These are phyloP conservation scores for Sphaerophoria rueppellii DNA, from an alignment of 2,888 invertebrate genomes.

Conservation along the genomic window DNA sequence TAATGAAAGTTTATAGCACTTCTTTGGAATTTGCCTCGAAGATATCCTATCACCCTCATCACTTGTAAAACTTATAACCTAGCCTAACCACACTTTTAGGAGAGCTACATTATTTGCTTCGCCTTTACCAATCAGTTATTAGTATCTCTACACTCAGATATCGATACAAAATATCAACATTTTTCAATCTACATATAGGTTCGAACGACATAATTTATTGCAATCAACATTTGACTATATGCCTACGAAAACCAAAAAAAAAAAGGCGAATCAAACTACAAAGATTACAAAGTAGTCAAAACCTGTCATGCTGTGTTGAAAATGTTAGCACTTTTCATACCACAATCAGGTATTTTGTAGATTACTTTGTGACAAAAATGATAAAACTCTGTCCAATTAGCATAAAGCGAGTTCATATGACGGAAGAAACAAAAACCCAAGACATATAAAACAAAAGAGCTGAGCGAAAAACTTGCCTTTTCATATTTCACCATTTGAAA, in stretches of 20 bases:
- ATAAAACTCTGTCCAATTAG: conserved; percentile 46
- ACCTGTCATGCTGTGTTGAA: conserved; percentile 42
- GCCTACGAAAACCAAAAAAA: not conserved
- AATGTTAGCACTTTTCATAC: conserved; percentile 31
- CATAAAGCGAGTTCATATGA: conserved; percentile 45
- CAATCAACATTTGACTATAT: conserved; percentile 18
- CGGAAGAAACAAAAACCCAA: conserved; percentile 45
- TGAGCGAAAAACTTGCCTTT: conserved; percentile 48
- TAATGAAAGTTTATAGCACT: too few relatives aligned
- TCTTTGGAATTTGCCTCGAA: too few relatives aligned
- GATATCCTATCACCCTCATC: too few relatives aligned
- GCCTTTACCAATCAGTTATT: conserved; percentile 25
- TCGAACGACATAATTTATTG: conserved; percentile 33
- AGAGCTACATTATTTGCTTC: conserved; percentile 40
- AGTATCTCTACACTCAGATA: conserved; percentile 26
- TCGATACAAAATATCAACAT: conserved; percentile 9
- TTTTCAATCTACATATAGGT: not conserved
- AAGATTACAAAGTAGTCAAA: conserved; percentile 48
- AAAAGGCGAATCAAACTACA: not conserved
- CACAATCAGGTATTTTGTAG: not conserved
- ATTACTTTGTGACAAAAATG: conserved; percentile 32
- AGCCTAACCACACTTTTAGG: not conserved
- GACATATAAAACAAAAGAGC: conserved; percentile 51
- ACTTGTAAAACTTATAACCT: not conserved
- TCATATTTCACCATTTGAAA: conserved; percentile 56